Base-by-base conservation (phyloP, 1,140 invertebrate species). In the Macrosteles quadrilineatus region DNA sequence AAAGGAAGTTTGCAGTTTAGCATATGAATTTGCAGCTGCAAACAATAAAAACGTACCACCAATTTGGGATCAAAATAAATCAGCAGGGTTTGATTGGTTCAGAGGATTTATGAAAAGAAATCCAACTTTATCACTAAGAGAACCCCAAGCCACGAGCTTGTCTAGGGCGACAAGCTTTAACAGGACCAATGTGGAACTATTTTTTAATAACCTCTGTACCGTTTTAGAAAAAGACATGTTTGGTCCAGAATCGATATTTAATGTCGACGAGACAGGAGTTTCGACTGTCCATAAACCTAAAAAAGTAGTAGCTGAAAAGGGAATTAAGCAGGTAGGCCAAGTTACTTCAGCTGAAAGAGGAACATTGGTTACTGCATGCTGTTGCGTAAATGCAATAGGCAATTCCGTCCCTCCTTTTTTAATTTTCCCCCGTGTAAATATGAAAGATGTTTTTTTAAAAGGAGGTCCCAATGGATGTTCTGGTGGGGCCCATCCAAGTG, bases 381-480 rank as follows among this genome's bases (percentile, higher is more conserved):
- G 70, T 50, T 68, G 67, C 63, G 68, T 78, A 11, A 77, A 73
- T 77, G 76, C 78, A 25, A 73, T 76, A 30, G 77, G 77, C 43
- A 76, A 77, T 70, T 36, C 68, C 45, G 63, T 80, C 25, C 79
- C 80, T 59, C 78, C 79, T 36, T 50, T 81, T 25, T 82, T 82
- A 68, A 73, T 81, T 30, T 83, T 82, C 73, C 78, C 81, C 6
- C 36, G 79, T 69, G 76, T 79, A 4, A 72, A 78, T 67, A 82
- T 76, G 70, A 73, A 80, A 47, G 75, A 79, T n/a, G 77, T 81
- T 72, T 83, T 85, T 69, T 69, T 85, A 4, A 77, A 75, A 59
- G 79, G 80, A 75, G 81, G 78, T 27, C 82, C 81, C 43, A 4
- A 75, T 30, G 77, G 76, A 25, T 75, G 70, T 68, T 59, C 69